Evolutionary conservation across 53 echinoderm and acorn worm species (phyloP).

Genomic region (Patiria pectinifera): DNA sequence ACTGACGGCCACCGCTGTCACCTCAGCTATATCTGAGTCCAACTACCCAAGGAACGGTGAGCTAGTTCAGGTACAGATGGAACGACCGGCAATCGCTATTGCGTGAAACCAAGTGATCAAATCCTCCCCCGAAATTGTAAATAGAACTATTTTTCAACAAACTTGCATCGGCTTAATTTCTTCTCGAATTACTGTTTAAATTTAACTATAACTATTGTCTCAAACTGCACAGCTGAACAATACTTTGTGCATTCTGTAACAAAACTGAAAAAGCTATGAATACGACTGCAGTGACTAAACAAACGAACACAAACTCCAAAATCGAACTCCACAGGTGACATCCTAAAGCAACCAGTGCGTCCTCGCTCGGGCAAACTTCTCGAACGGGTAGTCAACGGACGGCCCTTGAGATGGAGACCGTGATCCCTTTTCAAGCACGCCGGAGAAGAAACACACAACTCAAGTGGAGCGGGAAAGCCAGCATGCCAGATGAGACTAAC

Average conservation of each 20-base stretch:
- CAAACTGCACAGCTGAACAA: no score
- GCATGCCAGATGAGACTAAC: background rate
- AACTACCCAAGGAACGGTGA: slow-evolving; percentile 49
- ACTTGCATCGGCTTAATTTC: background rate
- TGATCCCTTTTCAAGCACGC: background rate
- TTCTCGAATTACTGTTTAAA: background rate
- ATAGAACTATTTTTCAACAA: background rate
- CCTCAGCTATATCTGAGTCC: slow-evolving; percentile 78
- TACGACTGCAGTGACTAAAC: no score
- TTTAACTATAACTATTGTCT: background rate
- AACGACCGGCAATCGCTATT: slow-evolving; percentile 18
- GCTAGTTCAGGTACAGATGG: slow-evolving; percentile 36
- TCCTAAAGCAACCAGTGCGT: no score
- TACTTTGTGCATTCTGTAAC: no score
- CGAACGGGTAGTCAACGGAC: no score
- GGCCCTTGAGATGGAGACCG: background rate
- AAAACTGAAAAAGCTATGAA: no score
- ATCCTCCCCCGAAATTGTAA: background rate
- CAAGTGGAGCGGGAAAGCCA: background rate
- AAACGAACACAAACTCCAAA: no score
- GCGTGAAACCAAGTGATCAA: background rate
- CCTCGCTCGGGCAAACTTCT: no score
- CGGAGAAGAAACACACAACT: background rate
- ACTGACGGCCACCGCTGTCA: slow-evolving; percentile 72
- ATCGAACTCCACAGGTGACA: no score